Conservation (phyloP, 2,113 vertebrate genomes). For the Lanius ludovicianus region DNA sequence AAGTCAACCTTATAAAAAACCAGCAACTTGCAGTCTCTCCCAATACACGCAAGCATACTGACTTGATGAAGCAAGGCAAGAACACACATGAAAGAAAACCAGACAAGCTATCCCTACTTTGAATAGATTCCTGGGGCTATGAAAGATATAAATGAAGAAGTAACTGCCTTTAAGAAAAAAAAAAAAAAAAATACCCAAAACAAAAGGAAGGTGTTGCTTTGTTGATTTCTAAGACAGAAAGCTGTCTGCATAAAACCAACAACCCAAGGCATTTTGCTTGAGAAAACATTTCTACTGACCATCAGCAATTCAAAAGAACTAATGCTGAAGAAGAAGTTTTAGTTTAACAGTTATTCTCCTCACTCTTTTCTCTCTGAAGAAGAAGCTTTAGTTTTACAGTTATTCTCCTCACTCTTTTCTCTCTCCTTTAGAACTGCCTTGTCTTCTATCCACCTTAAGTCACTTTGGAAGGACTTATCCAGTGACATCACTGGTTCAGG, state of each 20-base stretch:
- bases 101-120: neutral
- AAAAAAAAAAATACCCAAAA: neutral
- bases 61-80: neutral
- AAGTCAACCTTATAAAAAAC: neutral
- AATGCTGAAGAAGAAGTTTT: neutral
- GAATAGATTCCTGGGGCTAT: neutral
- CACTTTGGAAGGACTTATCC: neutral
- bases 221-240: neutral
- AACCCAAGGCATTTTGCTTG: neutral
- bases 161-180: neutral
- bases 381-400: neutral
- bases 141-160: neutral
- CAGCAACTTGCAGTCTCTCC: neutral
- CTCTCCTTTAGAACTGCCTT: neutral
- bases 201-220: neutral
- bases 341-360: neutral
- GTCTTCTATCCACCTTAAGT: neutral
- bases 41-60: neutral
- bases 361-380: neutral
- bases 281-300: neutral
- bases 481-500: neutral
- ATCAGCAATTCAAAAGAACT: conserved; percentile 13
- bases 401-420: neutral
- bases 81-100: neutral
- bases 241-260: neutral